Percentiles rank a stretch among this genome's conserved stretches.
phyloP scores from a whole-genome alignment of 2,888 invertebrate species.

The Hypsopygia costalis region DNA sequence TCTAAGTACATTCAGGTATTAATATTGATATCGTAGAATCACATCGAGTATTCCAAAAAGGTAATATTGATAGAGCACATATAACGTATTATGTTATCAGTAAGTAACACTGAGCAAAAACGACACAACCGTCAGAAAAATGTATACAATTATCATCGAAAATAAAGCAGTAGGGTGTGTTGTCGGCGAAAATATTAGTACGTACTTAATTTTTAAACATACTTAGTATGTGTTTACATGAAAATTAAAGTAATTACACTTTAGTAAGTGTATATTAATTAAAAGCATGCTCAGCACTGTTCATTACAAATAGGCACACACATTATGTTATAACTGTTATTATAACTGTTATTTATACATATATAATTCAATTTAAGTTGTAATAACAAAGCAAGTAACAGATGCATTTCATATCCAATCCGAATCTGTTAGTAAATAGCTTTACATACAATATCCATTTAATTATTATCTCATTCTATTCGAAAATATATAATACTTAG shows the following conservation, averaged over 20 bases:
- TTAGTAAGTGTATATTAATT: background rate
- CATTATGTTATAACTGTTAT: background rate
- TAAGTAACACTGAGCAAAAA: conserved; percentile 53
- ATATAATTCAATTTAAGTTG: background rate
- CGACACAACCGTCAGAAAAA: conserved; percentile 54
- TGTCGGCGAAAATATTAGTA: background rate
- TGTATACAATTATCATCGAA: conserved; percentile 14
- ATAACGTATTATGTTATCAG: conserved; percentile 27
- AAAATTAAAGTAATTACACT: background rate
- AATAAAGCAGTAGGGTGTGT: background rate
- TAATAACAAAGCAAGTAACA: background rate
- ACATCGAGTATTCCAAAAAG: conserved; percentile 37
- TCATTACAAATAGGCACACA: conserved; percentile 2
- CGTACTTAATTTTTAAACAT: background rate
- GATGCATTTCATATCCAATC: background rate
- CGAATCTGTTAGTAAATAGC: too few relatives aligned
- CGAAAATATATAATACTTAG: conserved; percentile 15
- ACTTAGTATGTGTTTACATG: background rate
- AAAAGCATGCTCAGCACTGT: conserved; percentile 1
- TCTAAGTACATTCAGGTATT: conserved; percentile 28
- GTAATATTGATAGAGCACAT: conserved; percentile 31
- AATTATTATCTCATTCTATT: conserved; percentile 4
- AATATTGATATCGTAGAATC: conserved; percentile 33
- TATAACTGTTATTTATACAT: background rate
- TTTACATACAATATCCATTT: too few relatives aligned